These are phyloP conservation scores for Mythimna impura DNA, from an alignment of 2,888 invertebrate species.

Conservation along the genomic window DNA sequence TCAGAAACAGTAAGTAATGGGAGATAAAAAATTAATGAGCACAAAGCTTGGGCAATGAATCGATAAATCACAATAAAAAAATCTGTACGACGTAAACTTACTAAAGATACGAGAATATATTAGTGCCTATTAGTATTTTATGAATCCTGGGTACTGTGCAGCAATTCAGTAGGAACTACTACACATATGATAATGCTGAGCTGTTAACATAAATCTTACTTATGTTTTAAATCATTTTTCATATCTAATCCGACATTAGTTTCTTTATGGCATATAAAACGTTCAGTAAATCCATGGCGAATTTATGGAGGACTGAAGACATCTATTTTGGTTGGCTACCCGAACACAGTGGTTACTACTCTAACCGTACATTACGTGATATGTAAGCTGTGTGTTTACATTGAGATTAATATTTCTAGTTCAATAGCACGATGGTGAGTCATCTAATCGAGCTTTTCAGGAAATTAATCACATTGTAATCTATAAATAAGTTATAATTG, in stretches of 20 bases:
- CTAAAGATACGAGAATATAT: slow-evolving; percentile 53
- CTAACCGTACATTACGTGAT: slow-evolving; percentile 49
- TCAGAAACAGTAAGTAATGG: slow-evolving; percentile 51
- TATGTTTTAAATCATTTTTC: slow-evolving; percentile 68
- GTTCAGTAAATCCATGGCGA: slow-evolving; percentile 66
- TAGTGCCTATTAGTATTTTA: slow-evolving; percentile 52
- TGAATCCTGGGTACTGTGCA: slow-evolving; percentile 55
- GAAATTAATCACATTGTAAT: slow-evolving; percentile 55
- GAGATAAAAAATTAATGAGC: slow-evolving; percentile 35
- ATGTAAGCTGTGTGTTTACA: slow-evolving; percentile 56
- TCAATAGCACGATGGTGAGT: slow-evolving; percentile 56
- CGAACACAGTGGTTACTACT: slow-evolving; percentile 52
- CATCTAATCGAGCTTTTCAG: slow-evolving; percentile 57
- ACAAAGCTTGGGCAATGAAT: slow-evolving; percentile 32
- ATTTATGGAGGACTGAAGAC: slow-evolving; percentile 67
- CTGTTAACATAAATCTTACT: slow-evolving; percentile 67
- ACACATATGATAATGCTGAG: slow-evolving; percentile 58
- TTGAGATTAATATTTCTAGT: slow-evolving; percentile 56
- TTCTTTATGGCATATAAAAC: slow-evolving; percentile 72
- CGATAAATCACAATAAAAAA: slow-evolving; percentile 56
- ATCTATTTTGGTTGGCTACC: slow-evolving; percentile 59
- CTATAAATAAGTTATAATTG: slow-evolving; percentile 40
- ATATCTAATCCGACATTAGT: slow-evolving; percentile 71
- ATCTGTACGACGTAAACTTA: slow-evolving; percentile 38
- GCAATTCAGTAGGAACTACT: slow-evolving; percentile 56